Evolutionary conservation across 2,113 vertebrate genomes (phyloP), one percentile per base, ranked within the genome.

Genomic region (Verasper variegatus): DNA sequence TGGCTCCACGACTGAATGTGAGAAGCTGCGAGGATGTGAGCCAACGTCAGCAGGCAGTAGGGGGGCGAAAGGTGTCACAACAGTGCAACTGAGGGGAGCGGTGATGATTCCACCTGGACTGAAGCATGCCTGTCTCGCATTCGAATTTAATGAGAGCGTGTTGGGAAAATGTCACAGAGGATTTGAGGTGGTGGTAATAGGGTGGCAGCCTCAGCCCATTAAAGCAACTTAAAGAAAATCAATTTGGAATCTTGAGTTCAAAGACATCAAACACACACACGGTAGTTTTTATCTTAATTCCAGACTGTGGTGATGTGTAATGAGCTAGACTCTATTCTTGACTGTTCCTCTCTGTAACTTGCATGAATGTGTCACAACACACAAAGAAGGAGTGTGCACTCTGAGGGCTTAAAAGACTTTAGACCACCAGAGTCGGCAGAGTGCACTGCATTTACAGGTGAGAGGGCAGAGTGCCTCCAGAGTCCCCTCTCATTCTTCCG

Each of bases 221-320:
- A 83, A 72, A 72, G 75, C 47, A 81, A 85, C 82, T 90, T 88
- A 83, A 86, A 87, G 84, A 88, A 90, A 92, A 93, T 92, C 84
- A 84, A 90, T 89, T 78, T 71, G 74, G 68, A 81, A 86, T 76
- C 52, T 67, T 65, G 51, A 84, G 76, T 87, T 91, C 74, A 88
- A 87, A 92, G 76, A 83, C 73, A 59, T 67, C 76, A 73, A 13
- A 72, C 61, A 61, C 54, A 76, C 56, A 71, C 31, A 31, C 23
- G 51, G 75, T 18, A 51, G 47, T 76, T 67, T 65, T 62, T 40
- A 40, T 2, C 75, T 61, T 65, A 75, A 74, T 45, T 88, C 76
- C 61, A 52, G 71, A 73, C 23, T 63, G 31, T 5, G 21, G 71
- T 81, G 74, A 71, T 5, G 20, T 55, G 21, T 72, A 78, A 82